phyloP scores from a whole-genome alignment of 1,140 invertebrate species.

The Drosophila bifasciata region DNA sequence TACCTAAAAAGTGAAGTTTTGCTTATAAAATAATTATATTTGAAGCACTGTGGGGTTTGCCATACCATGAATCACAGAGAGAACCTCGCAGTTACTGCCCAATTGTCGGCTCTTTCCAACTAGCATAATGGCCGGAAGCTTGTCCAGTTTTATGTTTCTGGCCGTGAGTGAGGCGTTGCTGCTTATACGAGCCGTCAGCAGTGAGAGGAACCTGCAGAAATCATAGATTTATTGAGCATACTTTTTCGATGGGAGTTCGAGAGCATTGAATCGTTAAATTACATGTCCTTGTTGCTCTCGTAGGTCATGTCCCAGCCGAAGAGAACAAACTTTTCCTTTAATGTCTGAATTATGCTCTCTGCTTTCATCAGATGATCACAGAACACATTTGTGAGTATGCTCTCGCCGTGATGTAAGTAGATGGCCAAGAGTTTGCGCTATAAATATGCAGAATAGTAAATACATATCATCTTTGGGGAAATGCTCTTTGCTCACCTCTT shows the following conservation, averaged over 20 bases:
- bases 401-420: constrained; percentile 97
- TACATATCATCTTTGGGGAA: background rate
- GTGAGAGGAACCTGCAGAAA: constrained; percentile 87
- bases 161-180: constrained; percentile 88
- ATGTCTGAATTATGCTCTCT: constrained; percentile 93
- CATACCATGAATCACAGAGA: constrained; percentile 88
- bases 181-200: constrained; percentile 88
- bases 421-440: constrained; percentile 96
- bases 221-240: background rate
- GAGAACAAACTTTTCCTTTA: constrained; percentile 94
- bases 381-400: constrained; percentile 97
- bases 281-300: constrained; percentile 93
- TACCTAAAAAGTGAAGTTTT: constrained; percentile 76
- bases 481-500: constrained; percentile 87
- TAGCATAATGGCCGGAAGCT: constrained; percentile 93
- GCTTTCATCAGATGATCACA: constrained; percentile 96
- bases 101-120: constrained; percentile 94
- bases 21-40: too few species aligned
- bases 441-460: constrained; percentile 81
- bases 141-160: constrained; percentile 92
- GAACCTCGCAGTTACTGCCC: constrained; percentile 90
- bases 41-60: accelerated
- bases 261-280: constrained; percentile 32
- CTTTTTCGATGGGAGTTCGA: constrained; percentile 19
- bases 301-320: constrained; percentile 98